A percentile compares a stretch with the other conserved stretches of the same genome.
phyloP scores from a whole-genome alignment of 2,797 vertebrate genomes.

The Acanthis flammea region DNA sequence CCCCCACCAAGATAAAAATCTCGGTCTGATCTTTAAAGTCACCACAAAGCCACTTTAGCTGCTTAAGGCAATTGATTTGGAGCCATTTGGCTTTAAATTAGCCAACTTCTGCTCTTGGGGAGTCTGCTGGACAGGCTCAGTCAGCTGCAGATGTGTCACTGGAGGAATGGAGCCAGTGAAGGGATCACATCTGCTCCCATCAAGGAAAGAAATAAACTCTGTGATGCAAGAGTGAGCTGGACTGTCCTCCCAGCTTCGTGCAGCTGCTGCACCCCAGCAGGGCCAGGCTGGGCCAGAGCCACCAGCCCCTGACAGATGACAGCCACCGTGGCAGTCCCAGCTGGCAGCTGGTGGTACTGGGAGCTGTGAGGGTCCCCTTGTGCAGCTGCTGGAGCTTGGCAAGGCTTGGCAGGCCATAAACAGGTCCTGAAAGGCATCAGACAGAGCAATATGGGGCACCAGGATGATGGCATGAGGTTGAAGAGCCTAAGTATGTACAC shows the following conservation, averaged over 20 bases:
- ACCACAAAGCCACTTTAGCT: background rate
- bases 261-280: background rate
- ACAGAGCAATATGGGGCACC: background rate
- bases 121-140: background rate
- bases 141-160: constrained; percentile 5
- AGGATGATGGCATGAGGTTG: fast-evolving
- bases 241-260: background rate
- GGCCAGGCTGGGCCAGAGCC: background rate
- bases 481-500: background rate
- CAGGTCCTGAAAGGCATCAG: background rate
- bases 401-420: background rate
- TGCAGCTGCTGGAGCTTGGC: background rate
- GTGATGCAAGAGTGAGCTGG: background rate
- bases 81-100: background rate
- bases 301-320: background rate
- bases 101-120: background rate
- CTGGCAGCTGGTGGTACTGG: background rate
- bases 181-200: background rate
- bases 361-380: background rate
- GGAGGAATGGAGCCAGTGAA: background rate
- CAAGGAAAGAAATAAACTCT: background rate
- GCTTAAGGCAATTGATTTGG: background rate
- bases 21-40: background rate
- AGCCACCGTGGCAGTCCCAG: background rate
- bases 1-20: background rate